Evolutionary conservation across 2,797 vertebrate genomes (phyloP).

Genomic region (Ibycter americanus): DNA sequence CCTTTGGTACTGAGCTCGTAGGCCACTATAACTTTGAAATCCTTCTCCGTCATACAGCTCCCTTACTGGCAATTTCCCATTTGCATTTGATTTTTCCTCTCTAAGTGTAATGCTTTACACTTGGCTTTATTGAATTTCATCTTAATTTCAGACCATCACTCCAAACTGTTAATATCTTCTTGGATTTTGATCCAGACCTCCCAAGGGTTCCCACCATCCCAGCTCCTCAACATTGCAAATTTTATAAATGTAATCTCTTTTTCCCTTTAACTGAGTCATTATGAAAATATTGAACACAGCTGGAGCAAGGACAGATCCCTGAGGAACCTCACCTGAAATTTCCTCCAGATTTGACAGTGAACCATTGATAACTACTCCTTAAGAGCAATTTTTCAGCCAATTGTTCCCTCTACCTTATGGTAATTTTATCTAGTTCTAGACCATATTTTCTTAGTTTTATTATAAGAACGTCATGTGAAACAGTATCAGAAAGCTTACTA

Average conservation of each 20-base stretch:
- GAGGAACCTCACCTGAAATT: conserved; percentile 53
- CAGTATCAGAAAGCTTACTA: conserved; percentile 27
- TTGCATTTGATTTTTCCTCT: conserved; percentile 26
- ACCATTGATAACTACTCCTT: conserved; percentile 8
- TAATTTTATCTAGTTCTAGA: conserved; percentile 47
- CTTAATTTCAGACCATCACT: conserved; percentile 63
- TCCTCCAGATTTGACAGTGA: not conserved
- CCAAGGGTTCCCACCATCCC: conserved; percentile 37
- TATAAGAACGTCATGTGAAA: not conserved
- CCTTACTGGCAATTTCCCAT: not conserved
- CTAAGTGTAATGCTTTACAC: not conserved
- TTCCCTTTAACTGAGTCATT: conserved; percentile 62
- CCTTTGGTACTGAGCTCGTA: not conserved
- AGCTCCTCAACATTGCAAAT: conserved; percentile 50
- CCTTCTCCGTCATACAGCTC: not conserved
- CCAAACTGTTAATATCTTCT: conserved; percentile 49
- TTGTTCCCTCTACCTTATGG: conserved; percentile 14
- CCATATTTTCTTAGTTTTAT: conserved; percentile 45
- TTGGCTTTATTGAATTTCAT: conserved; percentile 62
- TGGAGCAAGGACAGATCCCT: conserved; percentile 58
- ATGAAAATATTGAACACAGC: conserved; percentile 65
- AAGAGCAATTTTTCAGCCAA: conserved; percentile 32
- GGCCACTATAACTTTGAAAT: not conserved
- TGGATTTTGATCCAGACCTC: conserved; percentile 57
- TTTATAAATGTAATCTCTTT: conserved; percentile 53